Conservation (phyloP, 2,797 vertebrate genomes). For the Gouania willdenowi region DNA sequence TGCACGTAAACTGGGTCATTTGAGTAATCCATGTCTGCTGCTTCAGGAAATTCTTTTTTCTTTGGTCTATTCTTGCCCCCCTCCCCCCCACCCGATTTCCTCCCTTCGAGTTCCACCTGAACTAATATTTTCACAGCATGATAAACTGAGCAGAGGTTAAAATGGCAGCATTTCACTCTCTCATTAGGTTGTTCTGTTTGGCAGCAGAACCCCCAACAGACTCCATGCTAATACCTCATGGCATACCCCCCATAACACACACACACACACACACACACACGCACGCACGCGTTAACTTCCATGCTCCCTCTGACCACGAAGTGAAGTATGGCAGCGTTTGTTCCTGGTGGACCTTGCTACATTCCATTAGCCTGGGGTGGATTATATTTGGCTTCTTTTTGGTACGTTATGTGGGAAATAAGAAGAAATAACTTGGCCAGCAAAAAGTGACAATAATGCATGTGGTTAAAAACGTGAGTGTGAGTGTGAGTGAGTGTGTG, state of each 20-base stretch:
- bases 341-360: slow-evolving; percentile 19
- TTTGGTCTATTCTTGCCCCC: slow-evolving; percentile 28
- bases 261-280: no score
- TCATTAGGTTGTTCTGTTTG: slow-evolving; percentile 37
- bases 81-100: slow-evolving; percentile 50
- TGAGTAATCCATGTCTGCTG: slow-evolving; percentile 44
- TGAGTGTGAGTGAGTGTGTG: no score
- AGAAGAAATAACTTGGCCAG: slow-evolving; percentile 7
- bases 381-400: slow-evolving; percentile 23
- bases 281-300: no score
- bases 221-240: slow-evolving; percentile 21
- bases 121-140: slow-evolving; percentile 62
- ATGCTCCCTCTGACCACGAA: slow-evolving; percentile 24
- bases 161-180: slow-evolving; percentile 35
- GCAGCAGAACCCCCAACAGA: slow-evolving; percentile 30
- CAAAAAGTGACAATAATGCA: slow-evolving; percentile 1
- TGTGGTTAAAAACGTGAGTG: no score
- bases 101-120: slow-evolving; percentile 48
- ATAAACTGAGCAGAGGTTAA: slow-evolving; percentile 46
- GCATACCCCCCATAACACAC: neutral
- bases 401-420: slow-evolving; percentile 14
- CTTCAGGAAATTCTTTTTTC: slow-evolving; percentile 46
- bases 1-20: slow-evolving; percentile 5
- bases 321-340: slow-evolving; percentile 26
- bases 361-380: slow-evolving; percentile 10